Conservation (phyloP, 92 coral and sea anemone genomes). For the Parazoanthus darwini region DNA sequence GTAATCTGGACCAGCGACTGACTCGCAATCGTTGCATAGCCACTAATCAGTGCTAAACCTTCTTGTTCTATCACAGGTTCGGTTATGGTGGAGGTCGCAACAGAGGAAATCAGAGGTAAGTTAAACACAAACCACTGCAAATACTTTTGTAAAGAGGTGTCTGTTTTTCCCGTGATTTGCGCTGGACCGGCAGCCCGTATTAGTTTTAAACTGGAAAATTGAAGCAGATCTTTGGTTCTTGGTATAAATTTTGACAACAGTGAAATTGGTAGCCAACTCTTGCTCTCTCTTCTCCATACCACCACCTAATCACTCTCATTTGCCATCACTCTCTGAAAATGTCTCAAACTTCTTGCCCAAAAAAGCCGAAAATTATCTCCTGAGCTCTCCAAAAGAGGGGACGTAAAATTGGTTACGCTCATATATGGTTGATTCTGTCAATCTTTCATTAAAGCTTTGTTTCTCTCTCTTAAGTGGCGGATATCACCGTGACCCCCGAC, state of each 20-base stretch:
- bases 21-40: neutral
- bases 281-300: no score
- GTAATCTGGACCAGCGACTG: slow-evolving; percentile 48
- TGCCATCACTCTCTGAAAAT: no score
- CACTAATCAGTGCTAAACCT: neutral
- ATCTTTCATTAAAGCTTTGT: neutral
- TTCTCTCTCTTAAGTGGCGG: slow-evolving; percentile 57
- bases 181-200: neutral
- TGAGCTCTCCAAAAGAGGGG: no score
- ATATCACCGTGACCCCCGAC: slow-evolving; percentile 85
- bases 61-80: slow-evolving; percentile 63
- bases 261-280: no score
- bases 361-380: no score
- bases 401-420: no score
- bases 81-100: slow-evolving; percentile 86
- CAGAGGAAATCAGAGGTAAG: slow-evolving; percentile 82
- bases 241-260: no score
- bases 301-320: no score
- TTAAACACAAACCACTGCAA: neutral
- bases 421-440: no score
- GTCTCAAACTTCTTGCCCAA: no score
- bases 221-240: no score
- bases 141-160: neutral
- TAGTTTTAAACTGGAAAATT: no score
- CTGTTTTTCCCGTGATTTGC: neutral